Evolutionary conservation across 2,888 invertebrate genomes (phyloP), one percentile per base, ranked within the genome.

Genomic region (Andrena fulva): DNA sequence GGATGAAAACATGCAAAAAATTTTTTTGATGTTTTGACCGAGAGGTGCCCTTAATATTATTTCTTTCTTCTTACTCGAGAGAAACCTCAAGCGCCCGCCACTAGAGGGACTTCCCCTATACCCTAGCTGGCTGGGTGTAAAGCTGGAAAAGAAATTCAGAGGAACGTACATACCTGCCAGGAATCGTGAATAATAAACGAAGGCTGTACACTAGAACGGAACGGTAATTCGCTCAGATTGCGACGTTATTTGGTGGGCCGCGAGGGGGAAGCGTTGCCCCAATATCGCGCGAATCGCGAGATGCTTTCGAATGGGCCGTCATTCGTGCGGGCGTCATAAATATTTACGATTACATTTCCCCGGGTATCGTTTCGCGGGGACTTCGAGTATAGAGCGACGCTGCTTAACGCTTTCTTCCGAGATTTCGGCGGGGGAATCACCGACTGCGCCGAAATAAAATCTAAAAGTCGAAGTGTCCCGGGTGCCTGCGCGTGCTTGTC

Each of bases 281-380:
- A 10, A 63, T 69, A 64, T 69, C 56, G 10, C 77, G n/a, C 27
- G 35, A 60, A 60, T 48, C 52, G 20, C 27, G 24, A 12, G 29
- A 20, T 50, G 48, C 63, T 59, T 56, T 35, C 63, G 8, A 52
- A 50, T 27, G n/a, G 24, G 7, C 35, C 52, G 24, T 42, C 48
- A 27, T 68, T 62, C 67, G 35, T 4, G n/a, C 27, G 5, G 16
- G 12, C 1, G 12, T 52, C 63, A 70, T 80, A 71, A 80, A 71
- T 80, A 80, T 72, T 80, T 80, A 80, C 80, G 66, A 48, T 72
- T 60, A 50, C 60, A 80, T 71, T 71, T 79, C 12, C 33, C 56
- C 27, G 12, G 52, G 20, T 0, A 20, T 29, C n/a, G 52, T 33
- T 63, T 31, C 48, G 71, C 42, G 42, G 20, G 31, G 8, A 16